These are phyloP conservation scores for Parasteatoda tepidariorum DNA, from an alignment of 1,140 invertebrate genomes.

Conservation along the genomic window DNA sequence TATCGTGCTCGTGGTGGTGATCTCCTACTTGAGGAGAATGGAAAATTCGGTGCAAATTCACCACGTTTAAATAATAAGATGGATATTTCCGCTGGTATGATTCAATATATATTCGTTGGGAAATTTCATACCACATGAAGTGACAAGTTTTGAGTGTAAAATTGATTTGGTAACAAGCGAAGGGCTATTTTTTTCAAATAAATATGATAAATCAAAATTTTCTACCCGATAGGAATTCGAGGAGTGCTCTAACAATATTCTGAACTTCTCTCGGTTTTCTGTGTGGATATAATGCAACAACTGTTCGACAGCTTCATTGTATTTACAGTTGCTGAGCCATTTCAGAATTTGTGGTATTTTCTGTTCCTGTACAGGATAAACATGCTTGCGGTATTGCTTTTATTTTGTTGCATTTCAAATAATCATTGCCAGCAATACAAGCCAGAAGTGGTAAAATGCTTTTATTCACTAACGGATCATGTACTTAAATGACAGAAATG, in stretches of 20 bases:
- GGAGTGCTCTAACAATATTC: too few relatives aligned
- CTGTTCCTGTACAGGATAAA: too few relatives aligned
- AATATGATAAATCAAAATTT: too few relatives aligned
- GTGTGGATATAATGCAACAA: too few relatives aligned
- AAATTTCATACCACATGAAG: slow-evolving; percentile 63
- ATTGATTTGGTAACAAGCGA: slow-evolving; percentile 7
- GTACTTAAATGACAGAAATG: slow-evolving; percentile 76
- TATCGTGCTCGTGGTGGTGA: slow-evolving; percentile 72
- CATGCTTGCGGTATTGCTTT: too few relatives aligned
- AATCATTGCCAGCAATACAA: slow-evolving; percentile 89
- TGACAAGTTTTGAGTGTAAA: slow-evolving; percentile 35
- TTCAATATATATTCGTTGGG: slow-evolving; percentile 77
- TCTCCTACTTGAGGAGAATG: slow-evolving; percentile 81
- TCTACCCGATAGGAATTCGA: too few relatives aligned
- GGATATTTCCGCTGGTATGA: slow-evolving; percentile 74
- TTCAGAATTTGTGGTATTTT: too few relatives aligned
- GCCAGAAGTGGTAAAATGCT: slow-evolving; percentile 80
- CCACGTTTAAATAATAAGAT: slow-evolving; percentile 76
- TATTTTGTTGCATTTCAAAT: too few relatives aligned
- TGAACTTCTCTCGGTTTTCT: too few relatives aligned
- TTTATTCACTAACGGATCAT: slow-evolving; percentile 76
- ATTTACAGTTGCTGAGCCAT: too few relatives aligned
- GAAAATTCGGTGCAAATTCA: slow-evolving; percentile 75
- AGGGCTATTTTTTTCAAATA: too few relatives aligned
- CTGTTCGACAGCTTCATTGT: too few relatives aligned